A percentile compares a stretch with the other conserved stretches of the same genome.
phyloP scores from a whole-genome alignment of 2,888 invertebrate genomes.

The Thera obeliscata region DNA sequence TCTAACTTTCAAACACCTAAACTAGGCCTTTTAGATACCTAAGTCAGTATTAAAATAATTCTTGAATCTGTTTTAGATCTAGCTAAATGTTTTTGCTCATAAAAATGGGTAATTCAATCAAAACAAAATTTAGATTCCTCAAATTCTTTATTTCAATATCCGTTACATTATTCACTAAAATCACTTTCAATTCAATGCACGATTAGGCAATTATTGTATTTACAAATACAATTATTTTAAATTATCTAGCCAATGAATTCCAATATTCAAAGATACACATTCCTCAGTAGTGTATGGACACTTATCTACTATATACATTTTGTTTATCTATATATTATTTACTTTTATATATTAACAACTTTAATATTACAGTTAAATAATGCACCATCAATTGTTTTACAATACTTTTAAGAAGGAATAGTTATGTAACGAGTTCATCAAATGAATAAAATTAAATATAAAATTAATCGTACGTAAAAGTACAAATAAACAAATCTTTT shows the following conservation, averaged over 20 bases:
- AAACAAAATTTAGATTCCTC: background rate
- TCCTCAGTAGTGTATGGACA: constrained; percentile 8
- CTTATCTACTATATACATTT: constrained; percentile 33
- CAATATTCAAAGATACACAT: constrained; percentile 9
- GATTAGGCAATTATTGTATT: constrained; percentile 54
- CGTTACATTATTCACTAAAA: constrained; percentile 59
- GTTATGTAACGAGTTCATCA: constrained; percentile 4
- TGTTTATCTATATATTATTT: constrained; percentile 34
- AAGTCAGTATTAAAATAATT: too few relatives aligned
- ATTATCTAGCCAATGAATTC: constrained; percentile 26
- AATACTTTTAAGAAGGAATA: constrained; percentile 18
- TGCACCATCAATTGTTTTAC: constrained; percentile 38
- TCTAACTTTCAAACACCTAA: too few relatives aligned
- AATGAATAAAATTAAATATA: constrained; percentile 3
- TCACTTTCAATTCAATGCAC: constrained; percentile 63
- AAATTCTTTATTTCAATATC: constrained; percentile 48
- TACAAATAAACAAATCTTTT: too few relatives aligned
- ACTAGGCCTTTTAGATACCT: too few relatives aligned
- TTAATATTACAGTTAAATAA: constrained; percentile 32
- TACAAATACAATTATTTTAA: constrained; percentile 34
- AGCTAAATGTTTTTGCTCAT: background rate
- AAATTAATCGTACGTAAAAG: too few relatives aligned
- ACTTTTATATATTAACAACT: constrained; percentile 36
- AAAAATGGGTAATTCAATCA: background rate
- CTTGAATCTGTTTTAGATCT: too few relatives aligned